Percentiles rank a stretch among this genome's conserved stretches.
These are phyloP conservation scores for Zele albiditarsus DNA, from an alignment of 2,888 invertebrate species.

Conservation along the genomic window DNA sequence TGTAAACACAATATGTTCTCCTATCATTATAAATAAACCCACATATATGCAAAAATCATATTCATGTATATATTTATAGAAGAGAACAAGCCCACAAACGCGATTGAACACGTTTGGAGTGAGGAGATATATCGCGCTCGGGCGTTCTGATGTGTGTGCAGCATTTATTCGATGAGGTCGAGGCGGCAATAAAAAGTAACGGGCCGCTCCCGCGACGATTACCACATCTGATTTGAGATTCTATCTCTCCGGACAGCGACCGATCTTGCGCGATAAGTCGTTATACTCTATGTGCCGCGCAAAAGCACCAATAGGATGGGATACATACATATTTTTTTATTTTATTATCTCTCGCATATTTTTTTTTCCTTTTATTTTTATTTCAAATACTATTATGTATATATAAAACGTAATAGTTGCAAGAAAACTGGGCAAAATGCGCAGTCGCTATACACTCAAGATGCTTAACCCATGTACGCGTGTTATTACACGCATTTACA, in stretches of 20 bases:
- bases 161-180: conserved; percentile 49
- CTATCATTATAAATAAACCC: not conserved
- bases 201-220: conserved; percentile 56
- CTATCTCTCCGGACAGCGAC: conserved; percentile 44
- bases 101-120: not conserved
- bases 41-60: not conserved
- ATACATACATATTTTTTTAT: conserved; percentile 28
- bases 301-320: conserved; percentile 27
- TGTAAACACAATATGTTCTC: not conserved
- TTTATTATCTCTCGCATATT: conserved; percentile 14
- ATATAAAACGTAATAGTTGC: conserved; percentile 23
- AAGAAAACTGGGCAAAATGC: not conserved
- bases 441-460: not conserved
- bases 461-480: not conserved
- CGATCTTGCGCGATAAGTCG: conserved; percentile 36
- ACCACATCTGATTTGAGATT: conserved; percentile 58
- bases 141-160: conserved; percentile 18
- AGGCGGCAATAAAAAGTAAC: conserved; percentile 56
- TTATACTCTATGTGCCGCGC: conserved; percentile 35
- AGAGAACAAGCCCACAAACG: not conserved
- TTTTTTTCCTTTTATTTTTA: not conserved
- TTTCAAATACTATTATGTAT: conserved; percentile 16
- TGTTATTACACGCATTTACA: conserved; percentile 32
- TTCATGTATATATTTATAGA: not conserved
- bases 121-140: conserved; percentile 17